A percentile compares a stretch with the other conserved stretches of the same genome.
phyloP scores from a whole-genome alignment of 2,113 vertebrate genomes.

The Dasyornis broadbenti region DNA sequence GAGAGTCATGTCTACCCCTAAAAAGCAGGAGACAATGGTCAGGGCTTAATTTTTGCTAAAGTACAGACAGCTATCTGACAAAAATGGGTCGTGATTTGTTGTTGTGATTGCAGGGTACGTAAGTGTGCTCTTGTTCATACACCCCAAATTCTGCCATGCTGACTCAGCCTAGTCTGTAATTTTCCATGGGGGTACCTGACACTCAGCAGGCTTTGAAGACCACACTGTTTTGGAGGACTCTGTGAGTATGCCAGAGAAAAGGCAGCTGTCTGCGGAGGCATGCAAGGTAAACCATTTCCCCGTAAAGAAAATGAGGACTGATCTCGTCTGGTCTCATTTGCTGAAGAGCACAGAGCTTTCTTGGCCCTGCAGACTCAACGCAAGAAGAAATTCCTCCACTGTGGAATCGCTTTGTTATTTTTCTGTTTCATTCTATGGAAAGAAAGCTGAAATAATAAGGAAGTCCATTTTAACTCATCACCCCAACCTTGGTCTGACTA shows the following conservation, averaged over 20 bases:
- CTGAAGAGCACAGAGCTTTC: background rate
- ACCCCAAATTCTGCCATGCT: background rate
- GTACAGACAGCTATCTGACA: background rate
- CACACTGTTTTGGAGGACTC: background rate
- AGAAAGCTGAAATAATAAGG: background rate
- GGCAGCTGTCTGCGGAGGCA: background rate
- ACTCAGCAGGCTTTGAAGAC: background rate
- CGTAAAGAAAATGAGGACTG: background rate
- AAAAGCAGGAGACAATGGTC: background rate
- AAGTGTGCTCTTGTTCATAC: background rate
- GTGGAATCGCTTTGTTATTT: background rate
- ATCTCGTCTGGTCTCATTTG: background rate
- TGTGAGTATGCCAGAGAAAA: background rate
- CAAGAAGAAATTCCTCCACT: background rate
- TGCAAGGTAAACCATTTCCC: background rate
- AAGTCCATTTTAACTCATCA: conserved; percentile 7
- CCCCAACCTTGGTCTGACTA: background rate
- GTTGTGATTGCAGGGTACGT: background rate
- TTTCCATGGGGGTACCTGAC: background rate
- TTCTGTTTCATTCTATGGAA: background rate
- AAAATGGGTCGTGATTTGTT: background rate
- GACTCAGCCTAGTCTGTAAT: background rate
- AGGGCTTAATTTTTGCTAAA: background rate
- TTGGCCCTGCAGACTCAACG: background rate
- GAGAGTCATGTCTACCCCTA: background rate